A percentile compares a stretch with the other conserved stretches of the same genome.
These are phyloP conservation scores for Scolopax rusticola DNA, from an alignment of 2,797 vertebrate species.

Conservation along the genomic window DNA sequence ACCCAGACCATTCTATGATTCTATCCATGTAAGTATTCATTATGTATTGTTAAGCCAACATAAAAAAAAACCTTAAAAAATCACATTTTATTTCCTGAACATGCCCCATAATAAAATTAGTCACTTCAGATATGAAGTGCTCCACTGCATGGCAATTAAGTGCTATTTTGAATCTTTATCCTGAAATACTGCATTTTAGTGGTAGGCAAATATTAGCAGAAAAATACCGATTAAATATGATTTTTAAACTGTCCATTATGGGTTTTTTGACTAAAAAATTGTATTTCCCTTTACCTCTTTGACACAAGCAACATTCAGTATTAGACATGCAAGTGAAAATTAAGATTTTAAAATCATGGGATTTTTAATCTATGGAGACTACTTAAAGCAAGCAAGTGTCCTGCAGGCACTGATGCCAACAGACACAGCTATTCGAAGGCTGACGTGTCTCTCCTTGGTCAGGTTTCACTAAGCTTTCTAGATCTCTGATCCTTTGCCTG, in stretches of 20 bases:
- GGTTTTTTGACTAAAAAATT: fast-evolving
- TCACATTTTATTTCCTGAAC: background rate
- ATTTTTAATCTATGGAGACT: background rate
- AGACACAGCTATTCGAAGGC: background rate
- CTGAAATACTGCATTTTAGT: background rate
- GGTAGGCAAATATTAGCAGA: background rate
- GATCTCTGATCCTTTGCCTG: background rate
- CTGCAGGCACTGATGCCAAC: background rate
- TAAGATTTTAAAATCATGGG: background rate
- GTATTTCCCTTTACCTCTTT: background rate
- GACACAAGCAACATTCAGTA: background rate
- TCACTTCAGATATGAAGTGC: background rate
- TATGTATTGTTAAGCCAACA: background rate
- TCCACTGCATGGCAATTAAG: background rate
- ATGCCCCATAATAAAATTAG: background rate
- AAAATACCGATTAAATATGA: background rate
- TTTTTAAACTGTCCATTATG: background rate
- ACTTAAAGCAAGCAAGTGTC: background rate
- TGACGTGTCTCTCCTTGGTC: background rate
- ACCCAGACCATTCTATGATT: too few species aligned
- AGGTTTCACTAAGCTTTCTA: background rate
- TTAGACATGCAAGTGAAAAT: background rate
- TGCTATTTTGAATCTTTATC: background rate
- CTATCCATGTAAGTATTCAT: background rate
- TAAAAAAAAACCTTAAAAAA: background rate